Base-by-base conservation (phyloP, 2,113 vertebrate species). In the Formicarius rufipectus region DNA sequence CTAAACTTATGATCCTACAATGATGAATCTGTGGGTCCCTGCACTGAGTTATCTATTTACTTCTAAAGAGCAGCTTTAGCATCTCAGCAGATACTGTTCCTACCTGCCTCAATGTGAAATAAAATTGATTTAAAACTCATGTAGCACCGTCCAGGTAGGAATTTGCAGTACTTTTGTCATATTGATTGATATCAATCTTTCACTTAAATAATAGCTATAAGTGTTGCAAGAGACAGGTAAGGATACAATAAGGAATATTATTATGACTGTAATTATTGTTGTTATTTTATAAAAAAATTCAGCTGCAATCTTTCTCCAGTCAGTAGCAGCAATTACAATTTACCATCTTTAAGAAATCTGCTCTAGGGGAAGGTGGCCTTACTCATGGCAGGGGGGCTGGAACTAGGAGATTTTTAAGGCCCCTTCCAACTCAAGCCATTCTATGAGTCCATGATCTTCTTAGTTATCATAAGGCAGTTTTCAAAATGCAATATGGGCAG, bases 31-130 rank as follows among this genome's bases (percentile, higher is more conserved):
- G 11, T 15, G 10, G 64, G 27, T 17, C 15, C 5, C 13, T 58
- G 7, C n/a, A 24, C 1, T 0, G 0, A 24, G 15, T 35, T 62
- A 30, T 42, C 33, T 27, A 45, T 19, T 27, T 14, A 50, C 39
- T 67, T 59, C 49, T 75, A 55, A 89, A 33, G 17, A 64, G 10
- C 40, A 40, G 27, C 18, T 37, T 60, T n/a, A 75, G 40, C 33
- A 45, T 40, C 58, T 73, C 84, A 30, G 7, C 40, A 72, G 31
- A 15, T 24, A 40, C 31, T 72, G 9, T 27, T 87, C 30, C 30
- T 69, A 42, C 18, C 37, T 69, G 10, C 33, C n/a, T 69, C 56
- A 33, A 64, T 15, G 21, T 7, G 8, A 89, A 79, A 66, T 58
- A 84, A 68, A 4, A 35, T 47, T 69, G n/a, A 44, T 69, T 69